These are phyloP conservation scores for Brachionus paranguensis DNA, from an alignment of 1,140 invertebrate species.

Conservation along the genomic window DNA sequence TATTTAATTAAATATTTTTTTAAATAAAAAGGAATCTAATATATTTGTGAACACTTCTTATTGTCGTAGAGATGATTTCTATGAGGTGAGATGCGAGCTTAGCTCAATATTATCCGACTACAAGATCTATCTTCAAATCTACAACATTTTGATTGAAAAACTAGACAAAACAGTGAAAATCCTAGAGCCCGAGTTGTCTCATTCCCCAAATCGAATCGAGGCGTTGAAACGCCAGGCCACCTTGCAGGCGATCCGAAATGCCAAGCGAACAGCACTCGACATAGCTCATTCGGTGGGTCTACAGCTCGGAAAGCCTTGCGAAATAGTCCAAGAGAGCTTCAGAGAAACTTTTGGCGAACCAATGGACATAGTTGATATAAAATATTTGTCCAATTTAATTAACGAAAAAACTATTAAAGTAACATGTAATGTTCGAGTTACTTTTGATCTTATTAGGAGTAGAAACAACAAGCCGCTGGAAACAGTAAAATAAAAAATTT, in stretches of 20 bases:
- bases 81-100: slow-evolving; percentile 45
- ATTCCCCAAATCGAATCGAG: slow-evolving; percentile 47
- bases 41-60: slow-evolving; percentile 46
- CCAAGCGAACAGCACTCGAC: slow-evolving; percentile 50
- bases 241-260: slow-evolving; percentile 49
- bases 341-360: background rate
- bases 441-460: background rate
- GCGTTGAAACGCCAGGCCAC: slow-evolving; percentile 49
- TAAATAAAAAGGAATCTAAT: slow-evolving; percentile 45
- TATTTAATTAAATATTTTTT: background rate
- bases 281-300: slow-evolving; percentile 48
- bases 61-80: slow-evolving; percentile 44
- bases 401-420: slow-evolving; percentile 17
- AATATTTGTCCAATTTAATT: background rate
- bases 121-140: slow-evolving; percentile 47
- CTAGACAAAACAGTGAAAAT: slow-evolving; percentile 48
- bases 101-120: slow-evolving; percentile 47
- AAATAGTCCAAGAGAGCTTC: slow-evolving; percentile 11
- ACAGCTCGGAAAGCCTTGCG: background rate
- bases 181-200: slow-evolving; percentile 48
- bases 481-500: background rate
- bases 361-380: background rate
- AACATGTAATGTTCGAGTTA: background rate
- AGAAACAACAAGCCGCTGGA: background rate
- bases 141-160: slow-evolving; percentile 51